Conservation (phyloP, 64 coral and sea anemone species). For the Montipora sp. region DNA sequence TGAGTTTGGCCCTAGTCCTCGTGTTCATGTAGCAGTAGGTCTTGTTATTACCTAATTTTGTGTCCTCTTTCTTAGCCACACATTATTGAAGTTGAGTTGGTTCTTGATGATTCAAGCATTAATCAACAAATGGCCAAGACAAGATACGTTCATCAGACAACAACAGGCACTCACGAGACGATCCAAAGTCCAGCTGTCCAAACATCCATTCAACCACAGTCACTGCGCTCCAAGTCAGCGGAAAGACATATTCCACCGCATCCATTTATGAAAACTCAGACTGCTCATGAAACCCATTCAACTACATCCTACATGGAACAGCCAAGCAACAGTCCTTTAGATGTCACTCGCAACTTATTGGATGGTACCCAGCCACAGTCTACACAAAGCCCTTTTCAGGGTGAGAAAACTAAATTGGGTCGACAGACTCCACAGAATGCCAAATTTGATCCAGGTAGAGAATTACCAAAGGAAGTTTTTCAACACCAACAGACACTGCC, state of each 20-base stretch:
- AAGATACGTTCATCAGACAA: slow-evolving; percentile 25
- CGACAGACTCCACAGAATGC: not conserved
- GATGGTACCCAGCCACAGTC: not conserved
- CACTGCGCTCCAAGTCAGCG: not conserved
- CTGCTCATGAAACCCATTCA: not conserved
- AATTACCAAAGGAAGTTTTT: not conserved
- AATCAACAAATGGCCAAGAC: slow-evolving; percentile 47
- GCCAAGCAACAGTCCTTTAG: not conserved
- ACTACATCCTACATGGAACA: too few relatives aligned
- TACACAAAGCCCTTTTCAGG: not conserved
- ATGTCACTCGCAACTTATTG: not conserved
- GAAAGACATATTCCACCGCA: not conserved
- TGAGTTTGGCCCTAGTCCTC: too few relatives aligned
- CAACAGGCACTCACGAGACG: not conserved
- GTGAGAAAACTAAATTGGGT: not conserved
- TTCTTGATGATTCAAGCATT: not conserved
- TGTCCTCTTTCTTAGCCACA: slow-evolving; percentile 17
- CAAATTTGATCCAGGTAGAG: not conserved
- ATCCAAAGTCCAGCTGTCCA: not conserved
- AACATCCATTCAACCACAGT: not conserved
- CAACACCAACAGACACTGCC: not conserved
- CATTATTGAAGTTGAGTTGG: slow-evolving; percentile 58
- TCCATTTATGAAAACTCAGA: not conserved
- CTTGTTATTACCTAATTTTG: too few relatives aligned
- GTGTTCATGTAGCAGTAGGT: too few relatives aligned